Base-by-base conservation (phyloP, 2,888 invertebrate genomes). In the Scaptomyza tumidula region DNA sequence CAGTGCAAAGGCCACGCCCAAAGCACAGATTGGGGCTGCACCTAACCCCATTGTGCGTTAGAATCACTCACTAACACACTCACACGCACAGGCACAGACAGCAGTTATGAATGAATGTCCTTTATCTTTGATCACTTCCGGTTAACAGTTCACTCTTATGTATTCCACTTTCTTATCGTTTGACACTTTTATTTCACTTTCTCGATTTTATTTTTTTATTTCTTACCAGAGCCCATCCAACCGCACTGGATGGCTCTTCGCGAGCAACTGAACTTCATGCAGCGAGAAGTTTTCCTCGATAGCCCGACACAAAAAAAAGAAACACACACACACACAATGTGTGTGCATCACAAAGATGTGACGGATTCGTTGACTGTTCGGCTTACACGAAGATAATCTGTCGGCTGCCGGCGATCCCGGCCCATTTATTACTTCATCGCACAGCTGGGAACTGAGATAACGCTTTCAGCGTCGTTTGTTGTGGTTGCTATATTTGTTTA, bases 201-300 rank as follows among this genome's bases (percentile, higher is more conserved):
- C 41, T 61, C 50, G 63, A 53, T 61, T 46, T 53, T 10, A 33
- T 14, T 24, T 33, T 50, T 72, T 74, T 59, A 65, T 65, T 63
- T 64, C 14, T 75, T 72, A 70, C 59, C 65, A 71, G 82, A 83
- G 86, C 80, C 77, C 77, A 85, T 87, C 90, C 91, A 91, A 91
- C 92, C 91, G 89, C 89, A 90, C 90, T 89, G 90, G 88, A 90
- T 86, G 91, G 86, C 90, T 89, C 90, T 88, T 89, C 89, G 86
- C 88, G 88, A 90, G 87, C 88, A 90, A 92, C 92, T 92, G 88
- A 92, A 82, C 71, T 73, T 54, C 60, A 67, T 53, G 55, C 75
- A 70, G 62, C 57, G 60, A 65, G 82, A 79, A 82, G 67, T 76
- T 81, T 85, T 81, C 86, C 82, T 76, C 77, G 65, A 45, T 61